A percentile compares a stretch with the other conserved stretches of the same genome.
Conservation (phyloP, 2,888 invertebrate genomes). For the Notocelia uddmanniana region DNA sequence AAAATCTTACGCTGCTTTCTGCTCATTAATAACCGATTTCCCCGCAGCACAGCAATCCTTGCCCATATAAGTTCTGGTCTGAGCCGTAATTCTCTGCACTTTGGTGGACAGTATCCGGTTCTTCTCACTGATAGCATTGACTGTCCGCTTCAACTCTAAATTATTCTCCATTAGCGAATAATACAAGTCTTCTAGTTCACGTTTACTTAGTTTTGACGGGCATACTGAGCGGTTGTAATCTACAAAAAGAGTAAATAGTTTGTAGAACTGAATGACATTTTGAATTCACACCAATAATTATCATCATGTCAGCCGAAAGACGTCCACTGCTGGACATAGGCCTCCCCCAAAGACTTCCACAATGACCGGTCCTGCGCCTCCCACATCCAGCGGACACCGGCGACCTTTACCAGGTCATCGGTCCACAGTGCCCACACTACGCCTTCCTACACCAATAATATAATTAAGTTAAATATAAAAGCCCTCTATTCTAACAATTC, state of each 20-base stretch:
- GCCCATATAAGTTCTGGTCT: constrained; percentile 56
- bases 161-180: constrained; percentile 87
- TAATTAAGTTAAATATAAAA: too few species aligned
- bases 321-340: too few species aligned
- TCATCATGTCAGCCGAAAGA: too few species aligned
- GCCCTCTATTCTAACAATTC: too few species aligned
- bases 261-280: too few species aligned
- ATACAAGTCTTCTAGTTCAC: constrained; percentile 89
- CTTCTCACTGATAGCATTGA: constrained; percentile 86
- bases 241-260: constrained; percentile 46
- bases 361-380: too few species aligned
- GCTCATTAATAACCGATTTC: constrained; percentile 64
- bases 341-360: too few species aligned
- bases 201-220: constrained; percentile 85
- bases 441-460: too few species aligned
- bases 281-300: too few species aligned
- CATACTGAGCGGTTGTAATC: constrained; percentile 62
- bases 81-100: constrained; percentile 64
- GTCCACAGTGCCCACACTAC: too few species aligned
- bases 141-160: constrained; percentile 86
- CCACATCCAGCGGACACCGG: too few species aligned
- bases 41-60: constrained; percentile 63
- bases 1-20: constrained; percentile 69
- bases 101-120: constrained; percentile 67
- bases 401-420: too few species aligned